phyloP scores from a whole-genome alignment of 2,888 invertebrate species.

The Drosophila yooni region DNA sequence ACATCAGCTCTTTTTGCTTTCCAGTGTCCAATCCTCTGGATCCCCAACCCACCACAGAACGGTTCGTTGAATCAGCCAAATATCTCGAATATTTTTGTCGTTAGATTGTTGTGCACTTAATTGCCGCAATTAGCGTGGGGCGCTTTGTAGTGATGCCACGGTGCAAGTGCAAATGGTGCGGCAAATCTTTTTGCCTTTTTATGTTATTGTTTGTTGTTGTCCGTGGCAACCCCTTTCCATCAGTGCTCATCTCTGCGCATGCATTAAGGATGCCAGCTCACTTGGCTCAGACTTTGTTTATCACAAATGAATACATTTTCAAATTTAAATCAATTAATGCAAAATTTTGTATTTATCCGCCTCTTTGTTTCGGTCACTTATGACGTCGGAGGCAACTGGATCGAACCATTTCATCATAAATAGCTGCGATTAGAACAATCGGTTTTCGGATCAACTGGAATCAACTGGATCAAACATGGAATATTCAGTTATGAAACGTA shows the following conservation, averaged over 20 bases:
- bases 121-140: constrained; percentile 80
- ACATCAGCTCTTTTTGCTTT: neutral
- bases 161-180: constrained; percentile 72
- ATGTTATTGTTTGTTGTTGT: neutral
- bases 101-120: constrained; percentile 75
- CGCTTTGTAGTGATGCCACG: constrained; percentile 78
- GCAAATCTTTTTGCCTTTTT: constrained; percentile 50
- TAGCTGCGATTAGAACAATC: neutral
- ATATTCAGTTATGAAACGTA: neutral
- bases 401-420: neutral
- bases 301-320: constrained; percentile 27
- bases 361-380: neutral
- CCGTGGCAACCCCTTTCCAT: neutral
- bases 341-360: neutral
- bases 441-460: neutral
- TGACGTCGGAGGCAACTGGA: neutral
- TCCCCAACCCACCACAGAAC: neutral
- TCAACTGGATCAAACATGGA: neutral
- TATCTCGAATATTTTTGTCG: constrained; percentile 62
- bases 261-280: neutral
- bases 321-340: constrained; percentile 28
- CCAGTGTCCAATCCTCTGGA: constrained; percentile 7
- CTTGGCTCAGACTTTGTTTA: constrained; percentile 11
- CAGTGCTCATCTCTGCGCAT: neutral
- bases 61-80: constrained; percentile 47